Conservation (phyloP, 1,140 invertebrate species). For the Lepidurus arcticus region DNA sequence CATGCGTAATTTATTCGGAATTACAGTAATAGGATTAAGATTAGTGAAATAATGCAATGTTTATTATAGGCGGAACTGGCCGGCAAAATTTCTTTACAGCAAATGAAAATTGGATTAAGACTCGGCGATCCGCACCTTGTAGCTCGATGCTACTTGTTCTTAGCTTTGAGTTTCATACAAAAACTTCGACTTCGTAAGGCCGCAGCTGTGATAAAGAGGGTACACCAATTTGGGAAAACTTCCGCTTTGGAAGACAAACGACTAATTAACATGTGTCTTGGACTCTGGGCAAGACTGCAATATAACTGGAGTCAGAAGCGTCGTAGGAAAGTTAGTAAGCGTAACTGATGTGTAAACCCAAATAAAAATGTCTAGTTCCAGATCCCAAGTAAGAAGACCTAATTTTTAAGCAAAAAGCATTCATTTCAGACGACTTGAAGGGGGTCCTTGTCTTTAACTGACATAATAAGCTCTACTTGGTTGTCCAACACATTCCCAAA, state of each 20-base stretch:
- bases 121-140: constrained; percentile 72
- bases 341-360: constrained; percentile 2
- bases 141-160: constrained; percentile 74
- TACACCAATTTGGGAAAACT: constrained; percentile 55
- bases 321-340: neutral
- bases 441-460: constrained; percentile 66
- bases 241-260: constrained; percentile 40
- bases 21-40: neutral
- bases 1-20: constrained; percentile 59
- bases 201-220: constrained; percentile 57
- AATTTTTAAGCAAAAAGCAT: neutral
- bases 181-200: constrained; percentile 59
- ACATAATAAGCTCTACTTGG: constrained; percentile 61
- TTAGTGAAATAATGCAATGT: constrained; percentile 30
- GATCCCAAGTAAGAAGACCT: neutral
- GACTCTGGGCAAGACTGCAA: constrained; percentile 72
- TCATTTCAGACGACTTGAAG: constrained; percentile 45
- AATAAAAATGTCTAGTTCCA: constrained; percentile 2
- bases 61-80: constrained; percentile 69
- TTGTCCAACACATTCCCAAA: constrained; percentile 51
- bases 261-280: constrained; percentile 70
- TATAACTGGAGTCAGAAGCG: constrained; percentile 48
- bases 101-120: constrained; percentile 69
- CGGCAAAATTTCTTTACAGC: constrained; percentile 74
- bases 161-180: constrained; percentile 81